Evolutionary conservation across 2,797 vertebrate species (phyloP), one percentile per base, ranked within the genome.

Genomic region (Helarctos malayanus): DNA sequence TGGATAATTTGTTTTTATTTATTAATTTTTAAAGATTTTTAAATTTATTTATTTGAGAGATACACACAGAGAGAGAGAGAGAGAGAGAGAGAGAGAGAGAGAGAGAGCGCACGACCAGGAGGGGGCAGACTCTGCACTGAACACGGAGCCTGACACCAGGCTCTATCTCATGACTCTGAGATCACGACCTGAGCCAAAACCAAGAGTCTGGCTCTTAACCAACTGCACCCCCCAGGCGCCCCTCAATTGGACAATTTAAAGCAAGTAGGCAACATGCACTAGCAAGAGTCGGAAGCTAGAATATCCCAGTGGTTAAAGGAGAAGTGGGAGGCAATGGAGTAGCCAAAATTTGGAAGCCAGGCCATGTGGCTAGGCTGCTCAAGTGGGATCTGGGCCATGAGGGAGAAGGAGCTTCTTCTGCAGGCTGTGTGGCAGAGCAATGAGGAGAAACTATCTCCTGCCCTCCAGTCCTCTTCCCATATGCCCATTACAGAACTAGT

Each of bases 61-160:
- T 8, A 65, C 29, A 32, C 13, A 61, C 3, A 59, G 11, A 41
- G n/a, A n/a, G 41, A 41, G 41, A 61, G 1, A 61, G 16, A 68
- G 32, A 65, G 63, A n/a, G 63, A 35, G 61, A 65, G 3, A 29
- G 61, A 65, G n/a, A 65, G 61, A 32, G 18, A 68, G 32, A 68
- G 16, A 68, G n/a, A 68, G 27, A 2, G 49, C 16, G 52, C 15
- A 52, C 16, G 14, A 52, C 14, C 52, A 52, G 52, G 52, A 52
- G 52, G 52, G 52, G 41, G 41, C 65, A 68, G n/a, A 68, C 18
- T 35, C 8, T 21, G 9, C n/a, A 21, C n/a, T 68, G 65, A 68
- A 9, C n/a, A 2, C 0, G 4, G n/a, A 68, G 4, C n/a, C 18
- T 35, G 18, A 11, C 11, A 3, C 0, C 0, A 14, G 65, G n/a